Base-by-base conservation (phyloP, 2,797 vertebrate species). In the Lycodopsis pacificus region DNA sequence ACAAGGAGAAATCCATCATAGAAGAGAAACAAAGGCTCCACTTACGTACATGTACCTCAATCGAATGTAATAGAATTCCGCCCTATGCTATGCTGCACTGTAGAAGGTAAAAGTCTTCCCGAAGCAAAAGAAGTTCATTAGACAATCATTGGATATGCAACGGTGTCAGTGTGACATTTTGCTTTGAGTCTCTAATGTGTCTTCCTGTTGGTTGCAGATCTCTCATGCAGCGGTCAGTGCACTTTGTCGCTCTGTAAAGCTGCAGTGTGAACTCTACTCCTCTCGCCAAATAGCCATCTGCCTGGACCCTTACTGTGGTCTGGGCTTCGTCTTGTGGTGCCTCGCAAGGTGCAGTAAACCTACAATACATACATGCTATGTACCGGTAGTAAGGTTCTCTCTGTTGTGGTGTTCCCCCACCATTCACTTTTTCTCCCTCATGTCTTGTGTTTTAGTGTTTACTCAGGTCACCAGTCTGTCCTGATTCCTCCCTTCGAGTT, bases 261-360 rank as follows among this genome's bases (percentile, higher is more conserved):
- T 99, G 4, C 98, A 99, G 91, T 99, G 98, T 79, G 98, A 99
- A 87, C 96, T 99, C 57, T 99, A 99, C 92, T 99, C 97, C 36
- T 97, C 98, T 7, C 97, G 98, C 86, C 98, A 99, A 95, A 97
- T 99, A 19, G 98, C 98, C 88, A 98, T 99, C 93, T 99, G 98
- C 91, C 96, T 99, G 51, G 98, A 99, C 92, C 98, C 98, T 22
- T 99, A 99, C 89, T 99, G 98, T 42, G 98, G 98, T 70, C 96
- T 99, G 79, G 98, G 98, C 71, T 99, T 99, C 68, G 97, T 97
- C 87, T 95, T 99, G 88, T 99, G 98, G 98, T 99, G 98, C 95
- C 98, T 99, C 80, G 97, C 97, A 91, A 98, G 98, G 98, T 99
- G 81, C 25, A 20, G 30, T 66, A 93, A 94, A 71, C 7, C 19